Evolutionary conservation across 2,888 invertebrate genomes (phyloP), one percentile per base, ranked within the genome.

Genomic region (Eilema depressum): DNA sequence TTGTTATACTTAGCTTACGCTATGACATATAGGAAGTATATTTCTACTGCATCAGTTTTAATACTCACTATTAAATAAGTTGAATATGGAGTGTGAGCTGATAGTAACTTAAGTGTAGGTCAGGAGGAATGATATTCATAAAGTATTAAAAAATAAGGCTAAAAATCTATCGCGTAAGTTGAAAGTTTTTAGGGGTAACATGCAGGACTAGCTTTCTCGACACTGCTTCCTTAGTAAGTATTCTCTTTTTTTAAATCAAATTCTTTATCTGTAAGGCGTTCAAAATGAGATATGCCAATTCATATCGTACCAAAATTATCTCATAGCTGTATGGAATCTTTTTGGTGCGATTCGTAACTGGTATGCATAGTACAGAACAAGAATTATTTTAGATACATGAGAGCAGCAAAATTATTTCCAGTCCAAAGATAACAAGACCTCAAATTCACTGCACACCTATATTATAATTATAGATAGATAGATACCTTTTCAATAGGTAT

Each of bases 11-110:
- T 70, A 63, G 68, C 72, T 71, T 67, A 74, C 72, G 67, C 65
- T 63, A 73, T n/a, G 62, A 76, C 71, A 77, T 68, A 23, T 25
- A 26, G 20, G 28, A 71, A 28, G 53, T 61, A n/a, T 53, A 53
- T 28, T 53, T 61, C 47, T 62, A 66, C 80, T 81, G 82, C 80
- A 81, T 77, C 80, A 75, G 73, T 76, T 79, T 78, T 73, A 67
- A 60, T 69, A 25, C n/a, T 28, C 26, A 53, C 20, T 5, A 25
- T 12, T 37, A 70, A 63, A 60, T 23, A 28, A 25, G 30, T 47
- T 23, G 23, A 30, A 62, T n/a, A 33, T 25, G n/a, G 23, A 10
- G n/a, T n/a, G 28, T 59, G 28, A 12, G 8, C n/a, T 20, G 20
- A 14, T 59, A 26, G 59, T 25, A 25, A 7, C 5, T 8, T 26